These are phyloP conservation scores for Gallinago media DNA, from an alignment of 2,113 vertebrate genomes.

Conservation along the genomic window DNA sequence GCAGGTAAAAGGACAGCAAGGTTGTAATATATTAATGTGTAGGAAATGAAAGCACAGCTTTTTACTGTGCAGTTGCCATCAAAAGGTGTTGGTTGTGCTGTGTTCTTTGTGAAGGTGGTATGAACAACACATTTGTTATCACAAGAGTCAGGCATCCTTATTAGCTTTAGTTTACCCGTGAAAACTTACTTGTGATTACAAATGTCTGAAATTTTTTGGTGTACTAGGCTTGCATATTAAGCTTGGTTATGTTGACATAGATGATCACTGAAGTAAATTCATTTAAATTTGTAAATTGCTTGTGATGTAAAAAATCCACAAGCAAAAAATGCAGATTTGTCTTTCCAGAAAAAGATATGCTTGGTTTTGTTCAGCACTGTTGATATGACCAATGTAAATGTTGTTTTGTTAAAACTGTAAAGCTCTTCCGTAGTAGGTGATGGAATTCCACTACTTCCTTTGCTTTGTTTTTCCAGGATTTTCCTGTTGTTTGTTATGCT, in stretches of 20 bases:
- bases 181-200: not conserved
- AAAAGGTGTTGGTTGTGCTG: not conserved
- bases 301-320: not conserved
- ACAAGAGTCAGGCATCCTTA: fast-evolving
- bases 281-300: not conserved
- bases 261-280: not conserved
- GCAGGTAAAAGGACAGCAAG: not conserved
- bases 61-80: not conserved
- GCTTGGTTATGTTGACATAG: not conserved
- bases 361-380: not conserved
- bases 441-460: not conserved
- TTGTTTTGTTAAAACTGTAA: not conserved
- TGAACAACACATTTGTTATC: not conserved
- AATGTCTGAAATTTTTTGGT: not conserved
- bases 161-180: not conserved
- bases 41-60: not conserved
- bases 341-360: not conserved
- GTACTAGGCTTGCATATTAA: not conserved
- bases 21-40: not conserved
- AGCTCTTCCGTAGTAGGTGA: not conserved
- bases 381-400: not conserved
- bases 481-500: not conserved
- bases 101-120: not conserved
- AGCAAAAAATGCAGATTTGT: not conserved
- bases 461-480: not conserved